Percentiles rank a stretch among this genome's conserved stretches.
These are phyloP conservation scores for Sepiola atlantica DNA, from an alignment of 2,888 invertebrate species.

Conservation along the genomic window DNA sequence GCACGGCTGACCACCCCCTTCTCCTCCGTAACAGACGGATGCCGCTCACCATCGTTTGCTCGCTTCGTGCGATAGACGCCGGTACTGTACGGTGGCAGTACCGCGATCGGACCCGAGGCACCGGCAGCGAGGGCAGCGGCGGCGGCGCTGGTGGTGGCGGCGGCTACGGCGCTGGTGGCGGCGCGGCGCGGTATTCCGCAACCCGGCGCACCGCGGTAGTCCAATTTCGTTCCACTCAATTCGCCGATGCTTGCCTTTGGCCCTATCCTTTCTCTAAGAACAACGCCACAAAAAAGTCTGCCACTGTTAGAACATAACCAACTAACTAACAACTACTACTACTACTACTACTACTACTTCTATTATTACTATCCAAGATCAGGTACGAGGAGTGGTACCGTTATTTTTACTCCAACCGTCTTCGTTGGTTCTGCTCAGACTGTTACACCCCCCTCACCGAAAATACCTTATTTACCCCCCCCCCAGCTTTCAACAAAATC, in stretches of 20 bases:
- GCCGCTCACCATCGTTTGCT: not conserved
- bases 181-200: not conserved
- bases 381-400: not conserved
- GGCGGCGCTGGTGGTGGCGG: not conserved
- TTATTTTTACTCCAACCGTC: not conserved
- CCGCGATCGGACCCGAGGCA: not conserved
- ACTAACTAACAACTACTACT: not conserved
- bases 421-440: conserved; percentile 32
- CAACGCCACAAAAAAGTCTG: not conserved
- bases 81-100: not conserved
- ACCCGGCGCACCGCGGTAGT: not conserved
- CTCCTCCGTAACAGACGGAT: not conserved
- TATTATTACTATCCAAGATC: not conserved
- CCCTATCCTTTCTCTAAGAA: not conserved
- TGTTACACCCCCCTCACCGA: not conserved
- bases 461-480: not conserved
- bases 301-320: not conserved
- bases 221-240: not conserved
- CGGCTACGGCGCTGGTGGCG: not conserved
- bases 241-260: not conserved
- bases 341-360: not conserved
- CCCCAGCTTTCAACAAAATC: not conserved
- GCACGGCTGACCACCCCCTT: conserved; percentile 8
- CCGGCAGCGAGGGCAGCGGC: not conserved
- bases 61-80: not conserved